phyloP scores from a whole-genome alignment of 2,888 invertebrate species.

The Deilephila porcellus region DNA sequence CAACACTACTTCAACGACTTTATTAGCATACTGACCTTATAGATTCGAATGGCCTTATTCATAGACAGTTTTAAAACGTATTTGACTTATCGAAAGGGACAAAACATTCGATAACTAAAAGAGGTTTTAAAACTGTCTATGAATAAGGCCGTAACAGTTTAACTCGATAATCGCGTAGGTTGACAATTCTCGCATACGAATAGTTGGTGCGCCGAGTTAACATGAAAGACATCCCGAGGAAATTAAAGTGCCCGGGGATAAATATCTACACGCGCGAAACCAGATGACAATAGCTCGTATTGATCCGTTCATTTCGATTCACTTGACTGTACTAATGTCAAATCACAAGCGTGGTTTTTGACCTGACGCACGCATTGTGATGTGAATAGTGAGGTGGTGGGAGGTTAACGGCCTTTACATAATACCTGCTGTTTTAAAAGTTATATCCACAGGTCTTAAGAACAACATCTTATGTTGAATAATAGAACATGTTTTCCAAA shows the following conservation, averaged over 20 bases:
- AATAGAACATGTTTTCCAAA: too few relatives aligned
- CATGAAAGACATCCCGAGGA: constrained; percentile 6
- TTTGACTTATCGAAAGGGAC: too few relatives aligned
- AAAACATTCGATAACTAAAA: too few relatives aligned
- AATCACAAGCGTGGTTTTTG: background rate
- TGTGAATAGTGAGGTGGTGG: too few relatives aligned
- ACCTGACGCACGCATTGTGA: background rate
- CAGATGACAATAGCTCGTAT: background rate
- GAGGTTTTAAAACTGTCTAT: too few relatives aligned
- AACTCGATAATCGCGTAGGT: background rate
- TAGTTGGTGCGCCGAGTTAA: background rate
- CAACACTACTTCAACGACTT: too few relatives aligned
- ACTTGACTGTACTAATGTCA: background rate
- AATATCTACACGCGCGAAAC: constrained; percentile 6
- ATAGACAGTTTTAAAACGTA: too few relatives aligned
- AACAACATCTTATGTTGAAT: too few relatives aligned
- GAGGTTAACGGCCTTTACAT: too few relatives aligned
- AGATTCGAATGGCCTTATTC: background rate
- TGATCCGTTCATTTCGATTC: background rate
- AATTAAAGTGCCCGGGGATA: constrained; percentile 2
- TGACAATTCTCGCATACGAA: background rate
- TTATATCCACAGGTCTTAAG: too few relatives aligned
- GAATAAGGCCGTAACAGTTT: background rate
- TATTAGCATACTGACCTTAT: background rate
- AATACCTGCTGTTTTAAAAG: too few relatives aligned